Evolutionary conservation across 2,888 invertebrate genomes (phyloP), one percentile per base, ranked within the genome.

Genomic region (Iselma pallidipennis): DNA sequence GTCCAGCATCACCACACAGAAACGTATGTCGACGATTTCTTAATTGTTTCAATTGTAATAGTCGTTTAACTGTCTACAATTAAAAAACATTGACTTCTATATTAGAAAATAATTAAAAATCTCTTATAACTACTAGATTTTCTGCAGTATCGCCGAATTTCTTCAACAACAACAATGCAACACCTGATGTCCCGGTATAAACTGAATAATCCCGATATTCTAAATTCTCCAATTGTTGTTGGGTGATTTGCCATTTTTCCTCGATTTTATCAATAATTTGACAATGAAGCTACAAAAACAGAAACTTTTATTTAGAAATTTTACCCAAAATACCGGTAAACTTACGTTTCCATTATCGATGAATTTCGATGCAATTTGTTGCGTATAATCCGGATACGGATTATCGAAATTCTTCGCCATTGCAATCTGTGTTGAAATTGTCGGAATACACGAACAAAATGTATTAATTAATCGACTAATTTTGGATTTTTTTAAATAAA

Each of bases 181-280:
- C 82, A 31, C 94, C 94, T 66, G 89, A 80, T 57, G 86, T 87
- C 31, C 94, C 94, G 7, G 92, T 92, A 71, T 94, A 94, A 0
- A 93, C 84, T 4, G 90, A 87, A 70, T 83, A 83, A 82, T 92
- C 90, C 82, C 65, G 78, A 70, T 67, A 79, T 71, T 82, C 85
- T 75, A 74, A 81, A 77, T 64, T 77, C 78, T 67, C 80, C 78
- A 70, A 86, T 74, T 61, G 78, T 62, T 57, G 78, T 53, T 59
- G 84, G 61, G 77, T 86, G 82, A 57, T 71, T 69, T 68, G 76
- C 80, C 79, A 83, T 83, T 76, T 83, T 81, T 61, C 75, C 72
- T 66, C 76, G 67, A 71, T 85, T 69, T 61, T 65, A 33, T 63
- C 73, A 76, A 82, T 66, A 68, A 77, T 75, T 80, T 79, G 75